phyloP scores from a whole-genome alignment of 2,113 vertebrate genomes.

The Myocastor coypus region DNA sequence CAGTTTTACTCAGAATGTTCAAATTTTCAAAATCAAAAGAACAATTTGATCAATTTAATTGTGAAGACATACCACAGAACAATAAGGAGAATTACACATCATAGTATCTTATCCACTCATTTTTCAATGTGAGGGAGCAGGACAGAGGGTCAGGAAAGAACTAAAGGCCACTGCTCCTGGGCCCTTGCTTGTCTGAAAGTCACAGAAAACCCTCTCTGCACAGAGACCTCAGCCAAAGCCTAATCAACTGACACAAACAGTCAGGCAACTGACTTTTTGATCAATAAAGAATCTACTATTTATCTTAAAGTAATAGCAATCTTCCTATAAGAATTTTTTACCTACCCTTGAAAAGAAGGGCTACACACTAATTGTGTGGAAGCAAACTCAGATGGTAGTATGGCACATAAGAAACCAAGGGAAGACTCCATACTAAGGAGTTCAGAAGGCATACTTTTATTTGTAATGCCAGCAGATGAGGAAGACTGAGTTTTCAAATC shows the following conservation, averaged over 20 bases:
- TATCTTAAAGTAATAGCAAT: not conserved
- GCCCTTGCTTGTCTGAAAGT: not conserved
- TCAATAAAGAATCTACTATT: not conserved
- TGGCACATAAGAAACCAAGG: too few relatives aligned
- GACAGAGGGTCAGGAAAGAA: not conserved
- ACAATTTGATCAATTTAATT: slow-evolving; percentile 16
- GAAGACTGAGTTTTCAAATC: too few relatives aligned
- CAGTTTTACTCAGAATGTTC: slow-evolving; percentile 25
- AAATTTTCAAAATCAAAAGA: not conserved
- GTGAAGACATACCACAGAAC: not conserved
- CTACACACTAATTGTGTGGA: not conserved
- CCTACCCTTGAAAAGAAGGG: not conserved
- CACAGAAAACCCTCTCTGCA: not conserved
- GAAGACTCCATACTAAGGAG: too few relatives aligned
- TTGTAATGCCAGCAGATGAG: too few relatives aligned
- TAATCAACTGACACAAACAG: not conserved
- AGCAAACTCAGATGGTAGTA: not conserved
- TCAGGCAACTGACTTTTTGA: not conserved
- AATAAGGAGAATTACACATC: not conserved
- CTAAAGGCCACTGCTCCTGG: not conserved
- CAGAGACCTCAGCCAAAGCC: not conserved
- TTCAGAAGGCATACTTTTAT: too few relatives aligned
- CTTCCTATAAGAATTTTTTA: not conserved
- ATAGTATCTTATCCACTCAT: not conserved
- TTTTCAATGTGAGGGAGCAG: not conserved